Conservation (phyloP, 2,797 vertebrate genomes). For the Gallirallus australis region DNA sequence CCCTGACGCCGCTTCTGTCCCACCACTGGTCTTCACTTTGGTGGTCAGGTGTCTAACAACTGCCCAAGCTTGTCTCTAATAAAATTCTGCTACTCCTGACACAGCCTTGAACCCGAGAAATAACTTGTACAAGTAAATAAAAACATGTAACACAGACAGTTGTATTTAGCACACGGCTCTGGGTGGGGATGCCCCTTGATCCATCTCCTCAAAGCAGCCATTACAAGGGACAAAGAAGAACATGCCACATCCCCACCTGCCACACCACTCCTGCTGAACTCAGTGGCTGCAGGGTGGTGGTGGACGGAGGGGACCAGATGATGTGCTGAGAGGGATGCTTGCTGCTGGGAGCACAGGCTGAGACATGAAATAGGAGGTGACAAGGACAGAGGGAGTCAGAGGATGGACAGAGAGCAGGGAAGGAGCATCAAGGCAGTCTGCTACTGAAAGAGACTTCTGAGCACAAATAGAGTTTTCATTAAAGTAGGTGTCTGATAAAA, state of each 20-base stretch:
- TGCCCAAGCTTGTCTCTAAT: slow-evolving; percentile 28
- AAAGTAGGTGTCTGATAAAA: background rate
- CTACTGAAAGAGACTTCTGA: background rate
- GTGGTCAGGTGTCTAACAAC: background rate
- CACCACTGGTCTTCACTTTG: background rate
- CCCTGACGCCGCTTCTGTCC: background rate
- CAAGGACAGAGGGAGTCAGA: background rate
- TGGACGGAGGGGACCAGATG: background rate
- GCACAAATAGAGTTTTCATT: background rate
- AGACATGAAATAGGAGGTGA: background rate
- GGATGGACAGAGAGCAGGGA: background rate
- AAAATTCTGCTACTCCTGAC: slow-evolving; percentile 27
- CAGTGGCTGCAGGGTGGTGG: background rate
- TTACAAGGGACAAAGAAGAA: background rate
- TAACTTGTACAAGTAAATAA: background rate
- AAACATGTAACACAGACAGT: accelerated
- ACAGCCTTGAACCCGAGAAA: background rate
- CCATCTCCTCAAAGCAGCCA: background rate
- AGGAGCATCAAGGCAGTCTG: background rate
- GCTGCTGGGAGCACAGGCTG: background rate
- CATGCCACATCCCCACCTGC: accelerated
- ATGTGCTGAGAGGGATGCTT: background rate
- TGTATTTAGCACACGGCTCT: background rate
- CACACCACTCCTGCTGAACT: background rate
- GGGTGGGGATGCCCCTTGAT: background rate